Base-by-base conservation (phyloP, 2,113 vertebrate species). In the Myotis yumanensis region DNA sequence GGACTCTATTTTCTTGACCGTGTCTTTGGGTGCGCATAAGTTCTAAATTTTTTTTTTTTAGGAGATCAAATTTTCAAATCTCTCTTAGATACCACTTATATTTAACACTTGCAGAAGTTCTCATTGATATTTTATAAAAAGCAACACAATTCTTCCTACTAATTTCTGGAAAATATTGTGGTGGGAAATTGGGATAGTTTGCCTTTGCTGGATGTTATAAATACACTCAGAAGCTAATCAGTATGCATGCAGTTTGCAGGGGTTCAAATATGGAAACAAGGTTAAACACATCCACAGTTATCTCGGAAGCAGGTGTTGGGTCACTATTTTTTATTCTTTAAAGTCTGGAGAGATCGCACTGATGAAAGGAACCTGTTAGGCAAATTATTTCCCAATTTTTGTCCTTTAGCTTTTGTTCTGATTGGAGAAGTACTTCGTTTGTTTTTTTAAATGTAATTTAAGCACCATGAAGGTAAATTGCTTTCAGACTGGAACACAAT, bases 391-490 rank as follows among this genome's bases (percentile, higher is more conserved):
- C 62, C 80, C 91, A 57, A 59, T 84, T 76, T 93, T 51, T 89
- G n/a, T 57, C 82, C 40, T 73, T 92, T 69, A 52, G 40, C 32
- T 90, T 87, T 79, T 73, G 71, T 72, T 87, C 64, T 86, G 16
- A 76, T 89, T 46, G 25, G 23, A 79, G 46, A 43, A 48, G 23
- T 51, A 16, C 79, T 88, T 87, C 37, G 46, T 81, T 83, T 87
- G 46, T 68, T 95, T 57, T 35, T 90, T 90, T n/a, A 35, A 59
- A 43, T 76, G 28, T 83, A 54, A 85, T 80, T 94, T 62, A 69
- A 87, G 51, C 14, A 51, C 46, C 43, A 48, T 73, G 71, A 69
- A 93, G 40, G 82, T 62, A 57, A 93, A 79, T 75, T 90, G n/a
- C 48, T 35, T 87, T 85, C 16, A 28, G 25, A 46, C n/a, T 35